Evolutionary conservation across 64 coral and sea anemone species (phyloP).

Genomic region (Montipora foliosa): DNA sequence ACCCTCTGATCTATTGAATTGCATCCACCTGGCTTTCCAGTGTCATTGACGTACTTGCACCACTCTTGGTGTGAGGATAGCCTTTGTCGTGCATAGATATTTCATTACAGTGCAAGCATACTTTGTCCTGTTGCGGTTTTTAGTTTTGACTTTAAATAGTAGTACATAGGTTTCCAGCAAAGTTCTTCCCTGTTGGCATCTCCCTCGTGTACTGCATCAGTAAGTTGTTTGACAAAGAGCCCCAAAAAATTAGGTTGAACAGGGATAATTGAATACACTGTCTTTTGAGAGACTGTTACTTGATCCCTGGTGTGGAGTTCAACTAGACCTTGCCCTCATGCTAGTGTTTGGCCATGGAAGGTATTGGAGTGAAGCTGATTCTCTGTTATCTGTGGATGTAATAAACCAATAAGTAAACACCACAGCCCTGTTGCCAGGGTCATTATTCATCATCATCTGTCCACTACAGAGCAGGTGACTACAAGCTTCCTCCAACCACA

Average conservation of each 20-base stretch:
- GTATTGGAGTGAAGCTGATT: no score
- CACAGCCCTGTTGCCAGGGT: no score
- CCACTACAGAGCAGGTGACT: no score
- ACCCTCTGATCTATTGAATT: slow-evolving; percentile 19
- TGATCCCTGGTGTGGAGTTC: no score
- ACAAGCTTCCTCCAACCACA: no score
- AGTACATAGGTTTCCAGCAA: slow-evolving; percentile 47
- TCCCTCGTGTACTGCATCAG: slow-evolving; percentile 42
- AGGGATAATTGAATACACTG: background rate
- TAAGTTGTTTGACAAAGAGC: slow-evolving; percentile 31
- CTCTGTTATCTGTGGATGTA: no score
- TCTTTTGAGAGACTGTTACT: no score
- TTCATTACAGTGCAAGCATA: slow-evolving; percentile 42
- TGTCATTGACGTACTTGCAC: slow-evolving; percentile 1
- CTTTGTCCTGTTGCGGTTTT: slow-evolving; percentile 19
- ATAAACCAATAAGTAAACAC: no score
- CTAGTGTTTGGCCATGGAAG: no score
- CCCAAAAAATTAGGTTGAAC: slow-evolving; percentile 24
- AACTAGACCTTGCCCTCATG: no score
- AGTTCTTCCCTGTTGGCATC: slow-evolving; percentile 44
- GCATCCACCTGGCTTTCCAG: background rate
- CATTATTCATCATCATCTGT: no score
- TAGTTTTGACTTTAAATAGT: slow-evolving; percentile 44
- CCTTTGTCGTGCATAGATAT: slow-evolving; percentile 26
- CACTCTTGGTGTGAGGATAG: slow-evolving; percentile 39